Conservation (phyloP, 2,888 invertebrate genomes). For the Leptopilina myrica region DNA sequence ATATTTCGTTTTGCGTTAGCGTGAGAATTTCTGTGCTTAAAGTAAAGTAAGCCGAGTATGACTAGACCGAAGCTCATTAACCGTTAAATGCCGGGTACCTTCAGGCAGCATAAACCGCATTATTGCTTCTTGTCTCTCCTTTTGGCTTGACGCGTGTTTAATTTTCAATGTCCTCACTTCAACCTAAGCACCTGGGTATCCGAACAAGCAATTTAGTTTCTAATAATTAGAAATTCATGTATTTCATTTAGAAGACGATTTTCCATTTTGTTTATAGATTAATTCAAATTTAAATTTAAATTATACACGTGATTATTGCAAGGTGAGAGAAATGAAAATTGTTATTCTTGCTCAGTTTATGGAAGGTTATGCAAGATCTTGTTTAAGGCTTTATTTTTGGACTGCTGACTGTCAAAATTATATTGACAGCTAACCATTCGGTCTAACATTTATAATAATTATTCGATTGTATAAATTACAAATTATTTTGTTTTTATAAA, state of each 20-base stretch:
- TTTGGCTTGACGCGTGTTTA: slow-evolving; percentile 16
- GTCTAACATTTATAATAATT: no score
- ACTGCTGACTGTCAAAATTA: no score
- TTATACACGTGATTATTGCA: no score
- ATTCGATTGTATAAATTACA: no score
- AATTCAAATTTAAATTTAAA: background rate
- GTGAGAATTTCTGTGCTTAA: slow-evolving; percentile 30
- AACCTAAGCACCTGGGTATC: background rate
- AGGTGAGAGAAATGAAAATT: no score
- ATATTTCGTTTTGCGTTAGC: slow-evolving; percentile 23
- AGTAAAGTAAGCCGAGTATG: slow-evolving; percentile 19
- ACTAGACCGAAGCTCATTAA: slow-evolving; percentile 36
- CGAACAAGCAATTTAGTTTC: background rate
- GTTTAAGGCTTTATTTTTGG: no score
- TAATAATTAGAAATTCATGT: slow-evolving; percentile 1
- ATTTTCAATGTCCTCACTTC: slow-evolving; percentile 27
- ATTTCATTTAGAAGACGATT: background rate
- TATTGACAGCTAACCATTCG: no score
- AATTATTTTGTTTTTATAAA: no score
- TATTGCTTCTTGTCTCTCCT: slow-evolving; percentile 29
- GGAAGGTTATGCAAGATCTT: no score
- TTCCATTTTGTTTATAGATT: background rate
- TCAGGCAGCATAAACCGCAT: slow-evolving; percentile 26
- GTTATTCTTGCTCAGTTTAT: no score
- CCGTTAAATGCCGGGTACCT: slow-evolving; percentile 1